A percentile compares a stretch with the other conserved stretches of the same genome.
phyloP scores from a whole-genome alignment of 2,797 vertebrate species.

The Hybognathus amarus region DNA sequence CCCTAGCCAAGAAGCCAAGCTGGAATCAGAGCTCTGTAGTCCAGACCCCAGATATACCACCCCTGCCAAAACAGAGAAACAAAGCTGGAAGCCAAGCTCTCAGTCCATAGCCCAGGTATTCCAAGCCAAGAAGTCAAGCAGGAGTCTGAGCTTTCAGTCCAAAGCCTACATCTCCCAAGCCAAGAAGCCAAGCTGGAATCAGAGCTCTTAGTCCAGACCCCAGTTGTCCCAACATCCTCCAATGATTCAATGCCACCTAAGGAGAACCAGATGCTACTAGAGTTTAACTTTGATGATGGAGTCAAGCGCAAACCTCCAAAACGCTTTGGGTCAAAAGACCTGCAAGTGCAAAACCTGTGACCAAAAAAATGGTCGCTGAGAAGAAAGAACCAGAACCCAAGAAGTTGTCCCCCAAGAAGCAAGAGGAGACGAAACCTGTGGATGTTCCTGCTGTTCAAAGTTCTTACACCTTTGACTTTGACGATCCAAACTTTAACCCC shows the following conservation, averaged over 20 bases:
- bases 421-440: slow-evolving; percentile 32
- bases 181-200: not conserved
- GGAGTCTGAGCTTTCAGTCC: too few species aligned
- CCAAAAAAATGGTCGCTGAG: slow-evolving; percentile 59
- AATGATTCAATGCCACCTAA: slow-evolving; percentile 17
- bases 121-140: not conserved
- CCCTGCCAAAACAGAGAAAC: not conserved
- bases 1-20: not conserved
- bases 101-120: not conserved
- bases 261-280: slow-evolving; percentile 75
- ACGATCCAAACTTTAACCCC: slow-evolving; percentile 81
- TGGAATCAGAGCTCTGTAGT: slow-evolving; percentile 17
- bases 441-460: slow-evolving; percentile 64
- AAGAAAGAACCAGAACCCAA: slow-evolving; percentile 54
- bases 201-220: not conserved
- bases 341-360: slow-evolving; percentile 70
- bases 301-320: slow-evolving; percentile 74
- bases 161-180: not conserved
- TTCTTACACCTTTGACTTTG: slow-evolving; percentile 77
- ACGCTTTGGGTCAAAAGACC: slow-evolving; percentile 74
- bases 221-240: not conserved
- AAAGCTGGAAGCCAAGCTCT: slow-evolving; percentile 11
- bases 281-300: slow-evolving; percentile 82
- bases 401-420: slow-evolving; percentile 15
- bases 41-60: not conserved